These are phyloP conservation scores for Rhamphomyia laevipes DNA, from an alignment of 2,888 invertebrate species.

Conservation along the genomic window DNA sequence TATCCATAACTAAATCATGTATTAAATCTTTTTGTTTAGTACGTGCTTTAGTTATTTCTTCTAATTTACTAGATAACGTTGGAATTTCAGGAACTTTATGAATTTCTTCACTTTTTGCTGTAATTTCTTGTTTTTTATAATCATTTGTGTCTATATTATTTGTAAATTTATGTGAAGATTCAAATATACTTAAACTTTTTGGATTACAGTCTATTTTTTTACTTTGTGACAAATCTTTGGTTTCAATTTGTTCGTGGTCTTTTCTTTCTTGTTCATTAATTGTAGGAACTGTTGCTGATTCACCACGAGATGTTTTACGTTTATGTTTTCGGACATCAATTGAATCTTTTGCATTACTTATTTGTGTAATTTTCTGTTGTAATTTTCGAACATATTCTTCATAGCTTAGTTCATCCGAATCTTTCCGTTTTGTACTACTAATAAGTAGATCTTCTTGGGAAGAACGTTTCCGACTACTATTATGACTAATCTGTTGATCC, in stretches of 20 bases:
- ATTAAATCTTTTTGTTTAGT: conserved; percentile 75
- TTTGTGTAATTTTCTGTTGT: conserved; percentile 56
- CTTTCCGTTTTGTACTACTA: conserved; percentile 19
- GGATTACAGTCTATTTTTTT: background rate
- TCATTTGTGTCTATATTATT: conserved; percentile 6
- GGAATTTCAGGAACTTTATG: conserved; percentile 36
- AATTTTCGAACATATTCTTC: conserved; percentile 53
- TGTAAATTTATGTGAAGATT: conserved; percentile 19
- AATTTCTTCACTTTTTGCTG: conserved; percentile 19
- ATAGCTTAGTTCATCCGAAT: conserved; percentile 38
- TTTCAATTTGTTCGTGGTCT: too few species aligned
- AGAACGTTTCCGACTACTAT: conserved; percentile 16
- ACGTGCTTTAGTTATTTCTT: conserved; percentile 66
- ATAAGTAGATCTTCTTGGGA: conserved; percentile 20
- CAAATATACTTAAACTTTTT: conserved; percentile 14
- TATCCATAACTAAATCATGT: conserved; percentile 70
- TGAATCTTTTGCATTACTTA: conserved; percentile 56
- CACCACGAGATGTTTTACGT: conserved; percentile 40
- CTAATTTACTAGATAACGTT: conserved; percentile 54
- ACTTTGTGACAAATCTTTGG: background rate
- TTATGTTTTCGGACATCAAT: conserved; percentile 48
- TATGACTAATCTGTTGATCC: conserved; percentile 12
- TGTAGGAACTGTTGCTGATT: too few species aligned
- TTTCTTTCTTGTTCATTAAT: too few species aligned
- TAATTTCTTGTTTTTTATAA: conserved; percentile 22